Conservation (phyloP, 2,113 vertebrate species). For the Taurulus bubalis region DNA sequence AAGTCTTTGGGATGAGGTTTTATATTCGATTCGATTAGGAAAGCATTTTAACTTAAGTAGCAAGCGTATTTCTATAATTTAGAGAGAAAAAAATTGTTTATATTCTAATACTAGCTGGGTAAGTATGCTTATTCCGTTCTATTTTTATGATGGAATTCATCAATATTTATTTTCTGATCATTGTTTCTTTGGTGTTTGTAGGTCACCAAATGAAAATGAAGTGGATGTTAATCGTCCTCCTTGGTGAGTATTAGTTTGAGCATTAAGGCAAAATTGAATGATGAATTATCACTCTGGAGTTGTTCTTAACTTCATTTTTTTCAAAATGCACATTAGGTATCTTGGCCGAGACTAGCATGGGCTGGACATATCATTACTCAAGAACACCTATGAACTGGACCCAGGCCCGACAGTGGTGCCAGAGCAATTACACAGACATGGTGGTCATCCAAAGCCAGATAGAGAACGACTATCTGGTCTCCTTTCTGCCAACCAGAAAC, state of each 20-base stretch:
- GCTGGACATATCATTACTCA: conserved; percentile 86
- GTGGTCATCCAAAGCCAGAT: conserved; percentile 89
- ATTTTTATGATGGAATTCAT: background rate
- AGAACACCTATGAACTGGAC: conserved; percentile 77
- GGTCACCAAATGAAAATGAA: conserved; percentile 46
- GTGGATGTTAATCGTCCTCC: conserved; percentile 53
- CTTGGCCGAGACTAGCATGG: conserved; percentile 43
- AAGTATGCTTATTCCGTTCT: background rate
- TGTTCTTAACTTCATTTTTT: background rate
- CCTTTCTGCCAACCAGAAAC: conserved; percentile 59
- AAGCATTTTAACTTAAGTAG: background rate
- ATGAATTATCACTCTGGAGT: background rate
- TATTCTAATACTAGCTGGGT: conserved; percentile 5
- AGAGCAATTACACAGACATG: conserved; percentile 82
- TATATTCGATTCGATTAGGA: background rate
- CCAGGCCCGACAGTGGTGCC: conserved; percentile 84
- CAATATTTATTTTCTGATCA: background rate
- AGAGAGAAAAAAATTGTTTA: background rate
- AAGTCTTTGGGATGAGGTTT: background rate
- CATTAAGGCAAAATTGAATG: background rate
- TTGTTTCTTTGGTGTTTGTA: background rate
- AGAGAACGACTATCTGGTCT: conserved; percentile 85
- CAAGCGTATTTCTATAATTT: background rate
- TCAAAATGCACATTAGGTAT: conserved; percentile 59
- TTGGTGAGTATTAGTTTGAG: conserved; percentile 59